Evolutionary conservation across 2,113 vertebrate genomes (phyloP), one percentile per base, ranked within the genome.

Genomic region (Gambusia holbrooki): DNA sequence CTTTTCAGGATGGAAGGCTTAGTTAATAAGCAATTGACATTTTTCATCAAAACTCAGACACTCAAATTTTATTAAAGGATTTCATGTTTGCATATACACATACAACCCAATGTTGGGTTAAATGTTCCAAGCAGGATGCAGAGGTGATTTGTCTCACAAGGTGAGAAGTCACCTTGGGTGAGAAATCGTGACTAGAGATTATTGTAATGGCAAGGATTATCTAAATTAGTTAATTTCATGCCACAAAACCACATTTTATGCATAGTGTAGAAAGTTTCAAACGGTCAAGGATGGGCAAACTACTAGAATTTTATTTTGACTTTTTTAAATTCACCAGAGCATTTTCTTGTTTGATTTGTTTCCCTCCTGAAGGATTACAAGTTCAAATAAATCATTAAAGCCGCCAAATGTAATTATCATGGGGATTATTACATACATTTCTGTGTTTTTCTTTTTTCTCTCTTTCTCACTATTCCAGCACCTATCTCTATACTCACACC

Each of bases 401-500:
- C 15, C 7, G 0, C 17, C 6, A 54, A 25, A 25, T 25, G 22
- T 25, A 54, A 54, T 54, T 7, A 54, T 17, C 22, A 54, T 54
- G 19, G 6, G 22, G 45, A 28, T 32, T n/a, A 70, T 14, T 1
- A 66, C 29, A 10, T 51, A 45, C 69, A 27, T 74, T 72, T 81
- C 9, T 42, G 40, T 42, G 3, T 40, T 40, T 40, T 42, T 40
- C 10, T 40, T 40, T 40, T 10, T 3, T 42, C 0, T 42, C 2
- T 17, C 68, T 22, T 82, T 1, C 68, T 77, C 15, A 19, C 67
- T 17, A 76, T 67, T 60, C 68, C 80, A 94, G 92, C 90, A 58
- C 69, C 86, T 70, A 85, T 93, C 68, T 87, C 83, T 7, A 30
- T 82, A 33, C 81, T 90, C 71, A 92, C 91, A 17, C 89, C 90